phyloP scores from a whole-genome alignment of 2,888 invertebrate genomes.

The Latheticus oryzae region DNA sequence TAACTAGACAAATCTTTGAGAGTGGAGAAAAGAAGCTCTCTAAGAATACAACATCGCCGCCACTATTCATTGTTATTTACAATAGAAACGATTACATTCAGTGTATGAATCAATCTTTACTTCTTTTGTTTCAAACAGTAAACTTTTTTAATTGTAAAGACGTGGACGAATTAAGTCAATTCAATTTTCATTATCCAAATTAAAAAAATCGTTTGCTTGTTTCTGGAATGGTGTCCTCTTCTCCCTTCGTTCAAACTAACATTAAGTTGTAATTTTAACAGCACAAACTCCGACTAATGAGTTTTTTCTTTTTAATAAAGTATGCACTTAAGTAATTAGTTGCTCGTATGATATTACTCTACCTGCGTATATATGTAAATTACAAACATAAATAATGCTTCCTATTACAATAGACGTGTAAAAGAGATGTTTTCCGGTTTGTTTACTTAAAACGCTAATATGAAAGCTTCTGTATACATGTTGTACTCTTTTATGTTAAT shows the following conservation, averaged over 20 bases:
- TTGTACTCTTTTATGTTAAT: conserved; percentile 28
- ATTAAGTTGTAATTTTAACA: conserved; percentile 33
- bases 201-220: conserved; percentile 31
- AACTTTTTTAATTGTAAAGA: conserved; percentile 13
- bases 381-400: conserved; percentile 47
- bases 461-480: conserved; percentile 12
- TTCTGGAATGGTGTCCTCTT: conserved; percentile 15
- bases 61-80: no score
- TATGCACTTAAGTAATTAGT: conserved; percentile 52
- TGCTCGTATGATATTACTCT: conserved; percentile 45
- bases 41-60: conserved; percentile 36
- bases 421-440: conserved; percentile 46
- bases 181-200: conserved; percentile 29
- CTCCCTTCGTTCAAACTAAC: conserved; percentile 12
- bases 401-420: conserved; percentile 47
- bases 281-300: conserved; percentile 34
- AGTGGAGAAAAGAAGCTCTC: conserved; percentile 52
- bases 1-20: conserved; percentile 64
- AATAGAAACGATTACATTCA: no score
- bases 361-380: conserved; percentile 46
- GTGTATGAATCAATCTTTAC: no score
- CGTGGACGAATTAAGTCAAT: conserved; percentile 22
- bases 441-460: conserved; percentile 37
- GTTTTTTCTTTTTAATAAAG: conserved; percentile 45
- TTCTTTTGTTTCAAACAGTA: no score